Base-by-base conservation (phyloP, 2,888 invertebrate genomes). In the Melanargia galathea region DNA sequence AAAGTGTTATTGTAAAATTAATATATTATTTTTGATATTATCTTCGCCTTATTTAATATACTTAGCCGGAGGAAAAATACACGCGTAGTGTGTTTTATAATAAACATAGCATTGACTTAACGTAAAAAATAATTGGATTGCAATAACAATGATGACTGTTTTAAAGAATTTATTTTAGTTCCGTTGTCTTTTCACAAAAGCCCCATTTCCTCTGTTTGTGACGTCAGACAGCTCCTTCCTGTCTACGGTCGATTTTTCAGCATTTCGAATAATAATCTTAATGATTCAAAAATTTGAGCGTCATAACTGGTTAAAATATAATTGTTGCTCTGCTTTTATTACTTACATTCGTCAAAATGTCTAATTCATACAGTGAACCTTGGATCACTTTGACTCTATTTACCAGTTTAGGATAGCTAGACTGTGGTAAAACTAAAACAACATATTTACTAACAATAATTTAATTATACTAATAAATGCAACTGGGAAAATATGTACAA, bases 391-490 rank as follows among this genome's bases (percentile, higher is more conserved):
- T n/a, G n/a, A n/a, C n/a, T n/a, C n/a, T n/a, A 30, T 5, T 38
- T n/a, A 10, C n/a, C 13, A 11, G 33, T 30, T 10, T 16, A 43
- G 18, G 10, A 10, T 51, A 1, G 10, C 18, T 18, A 51, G 13
- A 51, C 2, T 30, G 13, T n/a, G 6, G 20, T n/a, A 54, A 38
- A 16, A 54, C 13, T 54, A 54, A 54, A 54, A 55, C n/a, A 16
- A 20, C 4, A 3, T 40, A 16, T 30, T 20, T 8, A 35, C 35
- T 35, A 35, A 52, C 11, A 45, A 33, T 30, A 30, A 68, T 67
- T 56, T 56, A 65, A 72, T 76, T 74, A 78, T 49, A 38, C 81
- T 89, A 88, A 71, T 89, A 90, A 90, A 90, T 90, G 89, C 90
- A 82, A 64, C 46, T 52, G 20, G n/a, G 60, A 60, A 61, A 46